Base-by-base conservation (phyloP, 2,888 invertebrate species). In the Reticulitermes lucifugus region DNA sequence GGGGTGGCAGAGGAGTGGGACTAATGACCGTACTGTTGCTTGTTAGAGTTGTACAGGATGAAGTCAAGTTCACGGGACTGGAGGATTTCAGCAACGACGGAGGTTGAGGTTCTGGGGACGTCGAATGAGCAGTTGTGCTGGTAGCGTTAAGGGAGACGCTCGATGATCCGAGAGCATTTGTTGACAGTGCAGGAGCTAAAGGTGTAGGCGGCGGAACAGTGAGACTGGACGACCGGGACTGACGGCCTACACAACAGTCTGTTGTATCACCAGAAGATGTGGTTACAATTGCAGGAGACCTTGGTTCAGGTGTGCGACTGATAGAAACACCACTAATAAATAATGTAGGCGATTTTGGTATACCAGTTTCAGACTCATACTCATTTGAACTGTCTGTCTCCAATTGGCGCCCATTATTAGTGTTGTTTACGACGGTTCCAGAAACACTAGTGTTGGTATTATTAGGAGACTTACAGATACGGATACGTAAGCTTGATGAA, bases 261-360 rank as follows among this genome's bases (percentile, higher is more conserved):
- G 89, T 88, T 60, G 90, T 89, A n/a, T 86, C 86, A 65, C 81
- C 81, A 65, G 81, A 65, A 65, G 60, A 81, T 59, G 90, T 90
- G 59, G 81, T 75, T 0, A 86, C 84, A 25, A 86, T 86, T 25
- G 90, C 91, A 35, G 91, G 91, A 43, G 90, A 90, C 88, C 92
- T 91, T 55, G 92, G 92, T 89, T 92, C 92, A 21, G 92, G 92
- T 12, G 92, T 92, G 43, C 93, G 90, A 65, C 92, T 92, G 87
- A 93, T 93, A n/a, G 93, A 92, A 18, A 93, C 93, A 43, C 93
- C 93, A 43, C 92, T 92, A 86, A 93, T 93, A 88, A 92, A 93
- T n/a, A 93, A 89, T 1, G 93, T 93, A 18, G 93, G 93, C 5
- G 92, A 92, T 88, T 92, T 92, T 21, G 93, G 93, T 79, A 93